These are phyloP conservation scores for Varroa destructor DNA, from an alignment of 1,140 invertebrate species.

Conservation along the genomic window DNA sequence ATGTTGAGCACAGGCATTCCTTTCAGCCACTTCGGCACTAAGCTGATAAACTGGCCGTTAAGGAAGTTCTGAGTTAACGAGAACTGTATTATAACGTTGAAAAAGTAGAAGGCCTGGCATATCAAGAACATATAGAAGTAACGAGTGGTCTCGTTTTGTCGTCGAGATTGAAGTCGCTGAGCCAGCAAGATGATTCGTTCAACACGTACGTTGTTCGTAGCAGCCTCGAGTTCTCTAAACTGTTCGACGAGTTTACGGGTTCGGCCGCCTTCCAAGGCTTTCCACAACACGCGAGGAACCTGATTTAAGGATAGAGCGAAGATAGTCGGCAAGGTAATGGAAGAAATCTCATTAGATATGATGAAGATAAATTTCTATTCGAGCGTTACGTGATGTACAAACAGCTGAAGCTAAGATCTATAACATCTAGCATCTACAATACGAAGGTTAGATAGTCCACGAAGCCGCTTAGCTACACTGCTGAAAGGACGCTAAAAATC, in stretches of 20 bases:
- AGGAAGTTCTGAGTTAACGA: slow-evolving; percentile 53
- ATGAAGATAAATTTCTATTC: too few relatives aligned
- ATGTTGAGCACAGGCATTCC: background rate
- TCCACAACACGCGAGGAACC: slow-evolving; percentile 37
- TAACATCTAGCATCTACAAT: too few relatives aligned
- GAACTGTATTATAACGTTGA: slow-evolving; percentile 75
- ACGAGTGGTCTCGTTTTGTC: background rate
- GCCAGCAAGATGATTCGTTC: background rate
- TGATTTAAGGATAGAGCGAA: background rate
- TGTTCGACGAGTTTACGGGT: slow-evolving; percentile 39
- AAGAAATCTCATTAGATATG: too few relatives aligned
- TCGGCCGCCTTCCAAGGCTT: slow-evolving; percentile 53
- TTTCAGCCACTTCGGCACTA: slow-evolving; percentile 53
- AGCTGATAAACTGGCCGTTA: slow-evolving; percentile 58
- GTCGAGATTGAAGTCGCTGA: background rate
- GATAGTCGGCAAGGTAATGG: too few relatives aligned
- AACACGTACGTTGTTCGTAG: background rate
- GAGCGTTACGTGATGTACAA: too few relatives aligned
- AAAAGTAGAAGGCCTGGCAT: slow-evolving; percentile 54
- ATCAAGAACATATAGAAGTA: background rate
- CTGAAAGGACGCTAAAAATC: too few relatives aligned
- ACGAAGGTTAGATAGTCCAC: too few relatives aligned
- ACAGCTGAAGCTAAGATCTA: too few relatives aligned
- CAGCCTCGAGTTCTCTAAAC: background rate
- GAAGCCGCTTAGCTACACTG: too few relatives aligned